These are phyloP conservation scores for Oenanthe melanoleuca DNA, from an alignment of 2,113 vertebrate species.

Conservation along the genomic window DNA sequence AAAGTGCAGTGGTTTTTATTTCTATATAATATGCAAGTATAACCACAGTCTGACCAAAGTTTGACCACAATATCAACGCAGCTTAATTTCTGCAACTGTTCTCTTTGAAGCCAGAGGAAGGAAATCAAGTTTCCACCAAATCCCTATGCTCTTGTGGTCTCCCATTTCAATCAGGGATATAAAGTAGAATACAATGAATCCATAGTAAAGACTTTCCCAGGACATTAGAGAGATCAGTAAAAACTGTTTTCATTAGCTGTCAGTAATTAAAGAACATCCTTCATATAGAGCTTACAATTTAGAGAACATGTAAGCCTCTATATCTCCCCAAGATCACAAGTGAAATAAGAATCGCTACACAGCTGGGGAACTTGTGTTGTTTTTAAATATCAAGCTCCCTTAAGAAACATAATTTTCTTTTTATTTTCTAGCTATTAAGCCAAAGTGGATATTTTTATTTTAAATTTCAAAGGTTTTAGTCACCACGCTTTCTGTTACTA, in stretches of 20 bases:
- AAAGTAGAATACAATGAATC: constrained; percentile 59
- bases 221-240: constrained; percentile 57
- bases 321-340: constrained; percentile 39
- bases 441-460: not conserved
- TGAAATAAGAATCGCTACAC: constrained; percentile 59
- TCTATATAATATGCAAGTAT: not conserved
- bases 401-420: not conserved
- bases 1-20: not conserved
- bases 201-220: constrained; percentile 60
- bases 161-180: constrained; percentile 60
- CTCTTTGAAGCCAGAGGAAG: constrained; percentile 41
- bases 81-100: constrained; percentile 47
- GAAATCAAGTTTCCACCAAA: constrained; percentile 55
- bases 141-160: constrained; percentile 57
- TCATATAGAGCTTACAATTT: constrained; percentile 70
- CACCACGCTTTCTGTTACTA: constrained; percentile 12
- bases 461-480: constrained; percentile 55
- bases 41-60: constrained; percentile 12
- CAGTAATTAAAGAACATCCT: constrained; percentile 74
- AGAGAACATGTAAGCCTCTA: constrained; percentile 51
- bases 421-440: not conserved
- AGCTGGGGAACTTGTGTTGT: constrained; percentile 14
- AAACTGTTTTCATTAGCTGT: constrained; percentile 68
- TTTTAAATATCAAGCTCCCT: not conserved
- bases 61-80: constrained; percentile 34